phyloP scores from a whole-genome alignment of 2,113 vertebrate genomes.

The Ascaphus truei region DNA sequence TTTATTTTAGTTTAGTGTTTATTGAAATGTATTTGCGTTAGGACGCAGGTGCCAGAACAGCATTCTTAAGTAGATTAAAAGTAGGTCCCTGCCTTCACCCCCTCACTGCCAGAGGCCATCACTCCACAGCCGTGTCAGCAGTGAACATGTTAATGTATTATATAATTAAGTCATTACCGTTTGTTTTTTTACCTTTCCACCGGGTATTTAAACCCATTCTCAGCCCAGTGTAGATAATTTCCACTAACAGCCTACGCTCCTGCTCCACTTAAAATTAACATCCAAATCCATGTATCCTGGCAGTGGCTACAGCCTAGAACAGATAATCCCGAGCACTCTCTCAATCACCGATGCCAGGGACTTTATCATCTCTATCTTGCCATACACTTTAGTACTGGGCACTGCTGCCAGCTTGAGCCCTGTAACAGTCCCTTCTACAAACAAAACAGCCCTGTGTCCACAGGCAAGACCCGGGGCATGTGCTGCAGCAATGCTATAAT shows the following conservation, averaged over 20 bases:
- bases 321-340: background rate
- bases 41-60: background rate
- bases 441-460: background rate
- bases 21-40: too few species aligned
- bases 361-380: background rate
- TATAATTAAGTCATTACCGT: too few species aligned
- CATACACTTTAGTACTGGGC: too few species aligned
- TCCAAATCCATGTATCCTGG: background rate
- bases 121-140: background rate
- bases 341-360: background rate
- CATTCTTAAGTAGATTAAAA: background rate
- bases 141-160: background rate
- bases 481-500: constrained; percentile 1
- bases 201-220: too few species aligned
- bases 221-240: background rate
- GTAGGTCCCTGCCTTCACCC: too few species aligned
- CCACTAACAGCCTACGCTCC: background rate
- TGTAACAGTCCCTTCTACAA: background rate
- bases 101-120: too few species aligned
- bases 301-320: too few species aligned
- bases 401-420: constrained; percentile 2
- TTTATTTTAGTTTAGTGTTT: too few species aligned
- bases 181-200: too few species aligned
- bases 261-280: background rate
- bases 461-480: background rate